Evolutionary conservation across 2,888 invertebrate species (phyloP), one percentile per base, ranked within the genome.

Genomic region (Nezara viridula): DNA sequence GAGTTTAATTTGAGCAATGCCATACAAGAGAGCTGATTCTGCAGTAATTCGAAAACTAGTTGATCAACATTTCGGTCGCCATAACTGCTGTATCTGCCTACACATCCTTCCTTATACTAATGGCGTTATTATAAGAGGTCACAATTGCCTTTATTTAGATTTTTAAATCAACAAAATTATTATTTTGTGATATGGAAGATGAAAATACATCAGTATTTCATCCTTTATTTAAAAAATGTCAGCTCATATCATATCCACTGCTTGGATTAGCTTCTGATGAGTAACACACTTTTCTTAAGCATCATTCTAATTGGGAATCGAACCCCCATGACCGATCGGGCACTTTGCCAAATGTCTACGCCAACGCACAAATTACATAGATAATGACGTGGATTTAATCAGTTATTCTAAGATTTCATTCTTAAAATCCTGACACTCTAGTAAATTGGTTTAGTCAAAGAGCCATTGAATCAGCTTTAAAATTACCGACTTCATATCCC

Each of bases 341-440:
- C 66, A 6, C 32, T 7, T 0, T 4, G 32, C 66, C 66, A 66
- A 66, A 66, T 37, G 7, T 2, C 32, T 16, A 66, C 32, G 66
- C 66, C 66, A 66, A 32, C 32, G 6, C 32, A 9, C 66, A 66
- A 44, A 66, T 66, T 66, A 66, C 66, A 19, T 32, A 32, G 66
- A 66, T 32, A 16, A 60, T 60, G 12, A 27, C 60, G 60, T 60
- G 60, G 12, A 60, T 60, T 60, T 14, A 60, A 66, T 66, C 32
- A 66, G 66, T 66, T 66, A 66, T 66, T 66, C 66, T 14, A 60
- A 60, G n/a, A 32, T 32, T 66, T 32, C 66, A 66, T 66, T 66
- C 66, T 66, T 66, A 32, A 66, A 66, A 14, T 32, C 9, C 32
- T 66, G 32, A 66, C 32, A 16, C 16, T 32, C 0, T 16, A 19